A percentile compares a stretch with the other conserved stretches of the same genome.
Conservation (phyloP, 2,888 invertebrate genomes). For the Drosophila leonis region DNA sequence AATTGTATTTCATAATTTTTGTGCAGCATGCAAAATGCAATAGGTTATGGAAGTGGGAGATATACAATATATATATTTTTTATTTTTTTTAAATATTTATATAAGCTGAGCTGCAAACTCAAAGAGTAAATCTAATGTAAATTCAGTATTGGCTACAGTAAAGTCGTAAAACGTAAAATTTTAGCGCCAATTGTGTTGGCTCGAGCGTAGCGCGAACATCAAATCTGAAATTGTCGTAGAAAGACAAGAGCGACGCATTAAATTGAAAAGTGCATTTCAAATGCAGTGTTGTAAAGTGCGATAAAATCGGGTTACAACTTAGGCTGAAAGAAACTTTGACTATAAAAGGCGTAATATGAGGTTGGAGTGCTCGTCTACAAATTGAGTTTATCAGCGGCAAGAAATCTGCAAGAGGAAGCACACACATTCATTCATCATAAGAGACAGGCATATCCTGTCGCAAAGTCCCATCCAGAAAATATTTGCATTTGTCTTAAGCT, state of each 20-base stretch:
- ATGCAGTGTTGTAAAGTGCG: slow-evolving; percentile 33
- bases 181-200: background rate
- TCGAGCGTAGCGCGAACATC: slow-evolving; percentile 5
- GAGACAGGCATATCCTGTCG: slow-evolving; percentile 38
- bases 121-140: background rate
- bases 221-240: slow-evolving; percentile 33
- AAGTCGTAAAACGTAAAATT: background rate
- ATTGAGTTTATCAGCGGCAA: slow-evolving; percentile 73
- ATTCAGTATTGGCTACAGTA: background rate
- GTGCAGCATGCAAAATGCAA: slow-evolving; percentile 15
- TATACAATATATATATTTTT: background rate
- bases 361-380: slow-evolving; percentile 46
- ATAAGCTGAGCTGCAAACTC: background rate
- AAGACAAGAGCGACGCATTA: slow-evolving; percentile 1
- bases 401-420: slow-evolving; percentile 65
- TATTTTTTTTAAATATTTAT: too few relatives aligned
- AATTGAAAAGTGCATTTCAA: slow-evolving; percentile 38
- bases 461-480: slow-evolving; percentile 43
- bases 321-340: slow-evolving; percentile 54
- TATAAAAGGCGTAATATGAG: slow-evolving; percentile 55
- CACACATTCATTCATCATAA: slow-evolving; percentile 74
- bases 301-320: slow-evolving; percentile 45
- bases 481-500: slow-evolving; percentile 78
- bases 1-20: slow-evolving; percentile 59
- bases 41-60: background rate